These are phyloP conservation scores for Bolinopsis microptera DNA, from an alignment of 37 sponge, comb jelly and placozoan species.

Conservation along the genomic window DNA sequence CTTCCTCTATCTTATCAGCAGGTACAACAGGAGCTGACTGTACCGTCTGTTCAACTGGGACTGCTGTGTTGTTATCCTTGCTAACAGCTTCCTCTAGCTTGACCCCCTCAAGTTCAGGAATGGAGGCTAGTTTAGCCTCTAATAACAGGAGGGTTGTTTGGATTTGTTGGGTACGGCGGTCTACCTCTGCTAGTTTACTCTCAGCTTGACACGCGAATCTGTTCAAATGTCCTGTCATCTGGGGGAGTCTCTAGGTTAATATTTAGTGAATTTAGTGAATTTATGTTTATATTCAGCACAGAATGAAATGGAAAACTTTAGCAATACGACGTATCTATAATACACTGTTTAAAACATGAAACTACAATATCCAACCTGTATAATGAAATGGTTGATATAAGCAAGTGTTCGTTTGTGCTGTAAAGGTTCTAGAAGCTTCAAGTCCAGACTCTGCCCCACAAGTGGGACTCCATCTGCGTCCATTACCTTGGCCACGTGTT, in stretches of 20 bases:
- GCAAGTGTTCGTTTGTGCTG: constrained; percentile 62
- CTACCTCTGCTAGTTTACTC: constrained; percentile 23
- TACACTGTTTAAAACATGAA: no score
- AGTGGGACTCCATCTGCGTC: constrained; percentile 65
- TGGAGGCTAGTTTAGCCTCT: constrained; percentile 59
- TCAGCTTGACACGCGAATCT: constrained; percentile 23
- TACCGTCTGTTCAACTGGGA: neutral
- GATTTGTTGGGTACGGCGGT: constrained; percentile 35
- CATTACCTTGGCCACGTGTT: constrained; percentile 17
- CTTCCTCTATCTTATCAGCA: no score
- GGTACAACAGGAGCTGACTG: neutral
- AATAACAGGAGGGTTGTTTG: constrained; percentile 43
- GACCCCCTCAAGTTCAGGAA: constrained; percentile 24
- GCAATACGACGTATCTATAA: no score
- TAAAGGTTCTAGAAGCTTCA: constrained; percentile 53
- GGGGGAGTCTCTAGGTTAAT: no score
- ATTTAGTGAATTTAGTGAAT: no score
- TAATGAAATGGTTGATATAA: constrained; percentile 67
- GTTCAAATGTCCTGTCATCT: constrained; percentile 51
- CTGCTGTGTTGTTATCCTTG: neutral
- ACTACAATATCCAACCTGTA: no score
- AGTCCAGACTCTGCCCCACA: constrained; percentile 35
- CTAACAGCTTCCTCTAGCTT: neutral
- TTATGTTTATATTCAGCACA: no score
- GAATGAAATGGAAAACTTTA: no score